phyloP scores from a whole-genome alignment of 1,140 invertebrate species.

The Lysiphlebus fabarum region DNA sequence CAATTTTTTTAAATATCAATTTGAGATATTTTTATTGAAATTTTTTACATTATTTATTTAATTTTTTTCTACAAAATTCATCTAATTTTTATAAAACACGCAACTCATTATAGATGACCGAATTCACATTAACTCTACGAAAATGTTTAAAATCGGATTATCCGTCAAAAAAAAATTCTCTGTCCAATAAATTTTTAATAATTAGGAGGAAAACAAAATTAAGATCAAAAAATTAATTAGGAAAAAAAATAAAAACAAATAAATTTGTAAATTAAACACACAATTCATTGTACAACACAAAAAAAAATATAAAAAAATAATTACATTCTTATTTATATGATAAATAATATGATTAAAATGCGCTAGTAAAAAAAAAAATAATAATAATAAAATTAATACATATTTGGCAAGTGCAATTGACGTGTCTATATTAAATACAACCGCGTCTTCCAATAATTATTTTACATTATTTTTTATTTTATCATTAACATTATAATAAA shows the following conservation, averaged over 20 bases:
- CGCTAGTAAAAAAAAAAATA: no score
- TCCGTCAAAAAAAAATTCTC: slow-evolving; percentile 28
- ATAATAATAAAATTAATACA: neutral
- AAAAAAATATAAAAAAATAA: neutral
- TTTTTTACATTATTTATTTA: neutral
- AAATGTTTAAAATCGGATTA: slow-evolving; percentile 33
- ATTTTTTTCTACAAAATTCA: no score
- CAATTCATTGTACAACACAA: neutral
- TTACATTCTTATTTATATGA: neutral
- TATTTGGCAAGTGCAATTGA: slow-evolving; percentile 16
- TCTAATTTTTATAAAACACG: slow-evolving; percentile 22
- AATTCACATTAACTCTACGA: slow-evolving; percentile 21
- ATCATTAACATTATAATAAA: no score
- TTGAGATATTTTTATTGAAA: neutral
- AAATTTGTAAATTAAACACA: neutral
- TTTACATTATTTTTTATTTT: slow-evolving; percentile 5
- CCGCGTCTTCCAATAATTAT: slow-evolving; percentile 27
- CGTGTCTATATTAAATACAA: slow-evolving; percentile 21
- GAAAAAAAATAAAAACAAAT: neutral
- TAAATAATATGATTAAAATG: neutral
- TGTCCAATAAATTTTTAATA: slow-evolving; percentile 5
- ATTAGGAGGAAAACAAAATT: neutral
- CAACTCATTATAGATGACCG: slow-evolving; percentile 26
- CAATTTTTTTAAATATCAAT: neutral
- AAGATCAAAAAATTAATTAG: neutral